Conservation (phyloP, 2,888 invertebrate genomes). For the Caenorhabditis afra region DNA sequence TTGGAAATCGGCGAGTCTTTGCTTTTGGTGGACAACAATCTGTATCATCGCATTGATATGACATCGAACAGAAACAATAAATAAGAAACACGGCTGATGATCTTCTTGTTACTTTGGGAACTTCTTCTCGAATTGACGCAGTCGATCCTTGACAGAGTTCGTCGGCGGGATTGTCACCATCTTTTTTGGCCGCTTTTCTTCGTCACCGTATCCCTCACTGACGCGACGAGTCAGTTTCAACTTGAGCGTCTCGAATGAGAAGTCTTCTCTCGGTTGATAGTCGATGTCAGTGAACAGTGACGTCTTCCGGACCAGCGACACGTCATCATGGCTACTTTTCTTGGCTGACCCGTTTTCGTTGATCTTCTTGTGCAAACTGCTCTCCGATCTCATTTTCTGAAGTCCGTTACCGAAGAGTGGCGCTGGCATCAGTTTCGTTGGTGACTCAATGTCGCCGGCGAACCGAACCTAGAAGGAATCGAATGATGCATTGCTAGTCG, state of each 20-base stretch:
- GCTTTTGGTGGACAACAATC: neutral
- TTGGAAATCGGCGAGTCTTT: too few species aligned
- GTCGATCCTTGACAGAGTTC: slow-evolving; percentile 63
- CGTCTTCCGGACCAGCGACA: slow-evolving; percentile 27
- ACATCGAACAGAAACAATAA: slow-evolving; percentile 28
- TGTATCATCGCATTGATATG: slow-evolving; percentile 42
- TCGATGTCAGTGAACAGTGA: slow-evolving; percentile 45
- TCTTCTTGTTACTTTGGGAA: slow-evolving; percentile 33
- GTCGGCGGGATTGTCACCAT: slow-evolving; percentile 56
- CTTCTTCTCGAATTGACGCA: slow-evolving; percentile 59
- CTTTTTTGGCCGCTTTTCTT: slow-evolving; percentile 24
- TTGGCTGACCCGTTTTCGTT: slow-evolving; percentile 5
- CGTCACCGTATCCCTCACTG: slow-evolving; percentile 50
- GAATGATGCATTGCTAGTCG: too few species aligned
- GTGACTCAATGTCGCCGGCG: slow-evolving; percentile 46
- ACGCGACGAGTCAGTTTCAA: slow-evolving; percentile 56
- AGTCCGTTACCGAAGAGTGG: slow-evolving; percentile 55
- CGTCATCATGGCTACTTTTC: slow-evolving; percentile 46
- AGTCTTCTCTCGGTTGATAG: slow-evolving; percentile 59
- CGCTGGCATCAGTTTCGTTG: slow-evolving; percentile 23
- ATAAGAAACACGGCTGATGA: neutral
- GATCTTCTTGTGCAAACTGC: slow-evolving; percentile 60
- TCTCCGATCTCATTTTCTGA: slow-evolving; percentile 65
- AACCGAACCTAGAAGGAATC: slow-evolving; percentile 60
- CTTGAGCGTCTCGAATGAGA: slow-evolving; percentile 56